These are phyloP conservation scores for Incurvaria masculella DNA, from an alignment of 2,888 invertebrate species.

Conservation along the genomic window DNA sequence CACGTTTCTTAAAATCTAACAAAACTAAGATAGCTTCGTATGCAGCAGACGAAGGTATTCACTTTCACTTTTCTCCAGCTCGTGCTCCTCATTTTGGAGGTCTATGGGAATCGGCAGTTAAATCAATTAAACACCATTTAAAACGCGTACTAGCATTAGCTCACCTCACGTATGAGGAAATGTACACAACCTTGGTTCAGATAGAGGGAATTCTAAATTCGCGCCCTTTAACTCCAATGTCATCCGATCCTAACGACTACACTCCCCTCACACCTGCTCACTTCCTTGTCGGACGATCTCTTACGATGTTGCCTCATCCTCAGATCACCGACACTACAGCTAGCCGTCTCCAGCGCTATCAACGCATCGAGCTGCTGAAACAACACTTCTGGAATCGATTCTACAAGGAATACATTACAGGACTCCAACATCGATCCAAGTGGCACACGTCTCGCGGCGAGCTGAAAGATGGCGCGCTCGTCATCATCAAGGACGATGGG, in stretches of 20 bases:
- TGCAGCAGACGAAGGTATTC: constrained; percentile 4
- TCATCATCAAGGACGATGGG: constrained; percentile 13
- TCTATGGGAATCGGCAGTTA: constrained; percentile 10
- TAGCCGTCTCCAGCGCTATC: constrained; percentile 7
- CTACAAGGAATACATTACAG: constrained; percentile 14
- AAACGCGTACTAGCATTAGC: constrained; percentile 8
- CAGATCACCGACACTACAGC: constrained; percentile 8
- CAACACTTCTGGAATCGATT: constrained; percentile 13
- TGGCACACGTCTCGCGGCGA: constrained; percentile 10
- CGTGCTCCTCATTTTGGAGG: constrained; percentile 10
- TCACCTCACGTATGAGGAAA: constrained; percentile 12
- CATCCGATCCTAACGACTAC: constrained; percentile 8
- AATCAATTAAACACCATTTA: constrained; percentile 10
- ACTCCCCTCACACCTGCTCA: constrained; percentile 10
- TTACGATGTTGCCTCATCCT: constrained; percentile 12
- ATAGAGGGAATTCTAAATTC: constrained; percentile 8
- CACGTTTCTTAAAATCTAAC: constrained; percentile 2
- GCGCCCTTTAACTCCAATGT: constrained; percentile 6
- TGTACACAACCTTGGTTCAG: constrained; percentile 11
- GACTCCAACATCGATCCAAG: constrained; percentile 16
- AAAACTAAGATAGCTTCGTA: neutral
- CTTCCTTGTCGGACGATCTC: constrained; percentile 13
- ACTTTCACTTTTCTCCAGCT: constrained; percentile 6
- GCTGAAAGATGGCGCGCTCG: constrained; percentile 3
- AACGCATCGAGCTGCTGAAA: constrained; percentile 9